Conservation (phyloP, 1,140 invertebrate genomes). For the Nylanderia fulva region DNA sequence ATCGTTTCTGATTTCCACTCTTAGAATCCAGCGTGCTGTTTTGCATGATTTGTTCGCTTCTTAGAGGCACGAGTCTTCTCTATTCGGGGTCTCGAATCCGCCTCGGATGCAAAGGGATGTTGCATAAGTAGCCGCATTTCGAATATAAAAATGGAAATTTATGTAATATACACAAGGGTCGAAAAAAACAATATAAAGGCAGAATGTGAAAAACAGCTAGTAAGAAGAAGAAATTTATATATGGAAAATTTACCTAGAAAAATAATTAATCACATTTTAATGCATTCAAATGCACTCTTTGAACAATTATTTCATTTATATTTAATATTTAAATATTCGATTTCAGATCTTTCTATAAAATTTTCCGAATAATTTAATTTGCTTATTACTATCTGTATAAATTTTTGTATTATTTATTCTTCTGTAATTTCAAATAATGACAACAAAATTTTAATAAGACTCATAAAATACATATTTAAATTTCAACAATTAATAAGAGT, state of each 20-base stretch:
- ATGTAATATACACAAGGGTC: not conserved
- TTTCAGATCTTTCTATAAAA: not conserved
- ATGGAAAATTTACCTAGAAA: not conserved
- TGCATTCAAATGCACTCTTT: not conserved
- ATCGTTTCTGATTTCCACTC: conserved; percentile 72
- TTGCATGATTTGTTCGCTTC: conserved; percentile 53
- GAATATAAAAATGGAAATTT: conserved; percentile 12
- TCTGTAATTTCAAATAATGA: no score
- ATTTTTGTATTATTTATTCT: not conserved
- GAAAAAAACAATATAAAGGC: not conserved
- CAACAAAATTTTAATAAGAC: no score
- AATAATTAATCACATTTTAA: not conserved
- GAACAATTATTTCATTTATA: not conserved
- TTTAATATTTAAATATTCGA: not conserved
- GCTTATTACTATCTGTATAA: not conserved
- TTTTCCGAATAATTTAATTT: not conserved
- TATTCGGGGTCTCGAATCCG: conserved; percentile 15
- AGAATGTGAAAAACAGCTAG: no score
- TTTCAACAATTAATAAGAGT: no score
- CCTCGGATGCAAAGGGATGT: conserved; percentile 6
- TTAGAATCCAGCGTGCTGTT: conserved; percentile 57
- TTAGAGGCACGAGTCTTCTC: conserved; percentile 49
- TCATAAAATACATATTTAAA: no score
- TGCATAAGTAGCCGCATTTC: conserved; percentile 32
- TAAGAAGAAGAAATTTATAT: not conserved